Conservation (phyloP, 2,797 vertebrate genomes). For the Buphagus erythrorhynchus region DNA sequence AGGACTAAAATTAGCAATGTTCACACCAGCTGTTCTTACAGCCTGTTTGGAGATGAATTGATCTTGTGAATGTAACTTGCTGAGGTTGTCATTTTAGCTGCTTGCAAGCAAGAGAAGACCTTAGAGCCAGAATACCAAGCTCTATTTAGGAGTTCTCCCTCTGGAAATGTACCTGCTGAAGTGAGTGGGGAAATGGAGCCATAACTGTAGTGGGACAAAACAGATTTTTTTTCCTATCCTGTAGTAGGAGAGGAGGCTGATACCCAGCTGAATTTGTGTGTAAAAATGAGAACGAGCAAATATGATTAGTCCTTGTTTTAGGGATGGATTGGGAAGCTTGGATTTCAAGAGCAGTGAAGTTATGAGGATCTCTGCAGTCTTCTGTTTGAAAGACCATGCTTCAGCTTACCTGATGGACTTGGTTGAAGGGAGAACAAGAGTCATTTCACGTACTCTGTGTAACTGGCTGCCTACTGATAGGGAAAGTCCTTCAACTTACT, state of each 20-base stretch:
- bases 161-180: background rate
- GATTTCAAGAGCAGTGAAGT: background rate
- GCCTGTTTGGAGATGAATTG: background rate
- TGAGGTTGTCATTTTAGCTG: background rate
- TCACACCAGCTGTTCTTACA: background rate
- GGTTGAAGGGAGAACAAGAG: background rate
- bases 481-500: background rate
- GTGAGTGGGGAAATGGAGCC: background rate
- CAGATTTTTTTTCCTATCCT: background rate
- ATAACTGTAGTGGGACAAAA: background rate
- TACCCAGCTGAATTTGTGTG: background rate
- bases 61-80: background rate
- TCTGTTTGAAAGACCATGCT: background rate
- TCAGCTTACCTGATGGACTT: background rate
- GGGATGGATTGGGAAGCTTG: background rate
- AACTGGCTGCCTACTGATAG: background rate
- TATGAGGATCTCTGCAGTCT: background rate
- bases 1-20: background rate
- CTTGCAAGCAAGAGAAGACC: background rate
- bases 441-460: background rate
- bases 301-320: background rate
- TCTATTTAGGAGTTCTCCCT: background rate
- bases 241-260: background rate
- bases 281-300: background rate
- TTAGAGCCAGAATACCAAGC: background rate